A percentile compares a stretch with the other conserved stretches of the same genome.
These are phyloP conservation scores for Peribatodes rhomboidaria DNA, from an alignment of 2,888 invertebrate genomes.

Conservation along the genomic window DNA sequence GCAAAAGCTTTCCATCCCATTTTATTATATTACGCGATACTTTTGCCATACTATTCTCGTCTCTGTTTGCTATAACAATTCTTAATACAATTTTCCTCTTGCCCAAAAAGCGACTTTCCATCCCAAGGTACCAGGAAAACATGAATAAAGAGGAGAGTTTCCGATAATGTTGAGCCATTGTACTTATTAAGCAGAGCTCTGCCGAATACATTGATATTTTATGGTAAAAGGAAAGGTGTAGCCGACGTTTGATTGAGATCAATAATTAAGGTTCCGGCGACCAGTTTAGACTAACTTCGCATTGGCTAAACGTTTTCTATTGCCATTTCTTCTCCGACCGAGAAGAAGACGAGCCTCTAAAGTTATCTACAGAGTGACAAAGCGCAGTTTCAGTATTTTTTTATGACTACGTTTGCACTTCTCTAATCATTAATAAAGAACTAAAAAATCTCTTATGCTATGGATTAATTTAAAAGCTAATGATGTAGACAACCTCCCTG, in stretches of 20 bases:
- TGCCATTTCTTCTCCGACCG: too few species aligned
- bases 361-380: too few species aligned
- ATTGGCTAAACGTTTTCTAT: too few species aligned
- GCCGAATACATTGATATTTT: conserved; percentile 20
- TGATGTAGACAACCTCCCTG: too few species aligned
- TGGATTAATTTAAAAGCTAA: too few species aligned
- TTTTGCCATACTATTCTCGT: conserved; percentile 6
- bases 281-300: too few species aligned
- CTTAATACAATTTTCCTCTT: conserved; percentile 26
- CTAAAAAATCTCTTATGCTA: too few species aligned
- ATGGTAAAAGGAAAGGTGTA: conserved; percentile 11
- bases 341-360: too few species aligned
- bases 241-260: conserved; percentile 2
- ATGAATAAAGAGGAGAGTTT: conserved; percentile 52
- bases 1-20: conserved; percentile 9
- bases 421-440: too few species aligned
- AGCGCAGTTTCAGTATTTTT: too few species aligned
- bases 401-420: too few species aligned
- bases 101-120: conserved; percentile 28
- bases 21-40: conserved; percentile 21
- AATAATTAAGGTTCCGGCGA: too few species aligned
- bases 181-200: conserved; percentile 50
- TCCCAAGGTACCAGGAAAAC: conserved; percentile 52
- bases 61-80: conserved; percentile 23
- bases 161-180: conserved; percentile 52